phyloP scores from a whole-genome alignment of 64 coral and sea anemone species.

The Montipora efflorescens region DNA sequence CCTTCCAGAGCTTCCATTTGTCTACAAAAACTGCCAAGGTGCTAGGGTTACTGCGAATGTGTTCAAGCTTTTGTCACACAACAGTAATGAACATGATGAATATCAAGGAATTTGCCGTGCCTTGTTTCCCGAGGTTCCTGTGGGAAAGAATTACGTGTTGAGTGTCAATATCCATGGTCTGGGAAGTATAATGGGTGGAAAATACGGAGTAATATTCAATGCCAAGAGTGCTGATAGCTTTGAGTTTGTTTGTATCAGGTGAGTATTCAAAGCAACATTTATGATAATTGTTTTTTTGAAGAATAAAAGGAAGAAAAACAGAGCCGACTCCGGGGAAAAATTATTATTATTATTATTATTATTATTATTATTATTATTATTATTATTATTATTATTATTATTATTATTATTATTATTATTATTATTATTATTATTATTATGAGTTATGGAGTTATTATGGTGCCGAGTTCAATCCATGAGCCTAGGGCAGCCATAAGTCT shows the following conservation, averaged over 20 bases:
- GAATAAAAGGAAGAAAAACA: no score
- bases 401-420: no score
- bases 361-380: no score
- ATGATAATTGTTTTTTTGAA: not conserved
- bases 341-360: no score
- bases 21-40: not conserved
- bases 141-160: not conserved
- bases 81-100: not conserved
- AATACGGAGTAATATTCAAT: conserved; percentile 33
- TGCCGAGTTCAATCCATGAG: no score
- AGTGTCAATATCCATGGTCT: conserved; percentile 2
- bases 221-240: conserved; percentile 38
- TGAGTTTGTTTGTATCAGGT: conserved; percentile 35
- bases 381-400: no score
- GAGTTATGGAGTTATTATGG: no score
- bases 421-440: no score
- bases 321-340: no score
- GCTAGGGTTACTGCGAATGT: not conserved
- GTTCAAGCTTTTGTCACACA: not conserved
- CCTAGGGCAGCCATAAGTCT: no score
- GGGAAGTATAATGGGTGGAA: conserved; percentile 6
- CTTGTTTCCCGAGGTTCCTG: not conserved
- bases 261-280: not conserved
- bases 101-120: not conserved
- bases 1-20: conserved; percentile 24